These are phyloP conservation scores for Ivindomyrus marchei DNA, from an alignment of 2,113 vertebrate species.

Conservation along the genomic window DNA sequence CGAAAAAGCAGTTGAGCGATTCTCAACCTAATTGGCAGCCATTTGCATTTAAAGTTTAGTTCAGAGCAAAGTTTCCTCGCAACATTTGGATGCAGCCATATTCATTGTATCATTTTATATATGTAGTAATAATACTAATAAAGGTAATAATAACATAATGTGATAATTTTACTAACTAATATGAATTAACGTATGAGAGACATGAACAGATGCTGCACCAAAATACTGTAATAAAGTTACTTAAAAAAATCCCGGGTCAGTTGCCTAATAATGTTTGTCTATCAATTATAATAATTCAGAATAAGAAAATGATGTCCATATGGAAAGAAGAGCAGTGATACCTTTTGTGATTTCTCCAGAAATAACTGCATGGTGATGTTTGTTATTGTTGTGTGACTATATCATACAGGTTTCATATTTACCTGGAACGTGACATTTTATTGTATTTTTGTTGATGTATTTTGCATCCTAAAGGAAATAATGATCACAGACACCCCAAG, in stretches of 20 bases:
- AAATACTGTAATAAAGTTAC: background rate
- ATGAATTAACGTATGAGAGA: background rate
- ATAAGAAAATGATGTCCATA: background rate
- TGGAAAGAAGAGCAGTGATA: background rate
- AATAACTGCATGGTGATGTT: background rate
- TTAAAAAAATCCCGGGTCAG: background rate
- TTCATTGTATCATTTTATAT: background rate
- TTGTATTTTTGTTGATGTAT: background rate
- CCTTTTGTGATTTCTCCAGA: background rate
- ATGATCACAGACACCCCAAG: background rate
- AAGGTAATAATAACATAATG: background rate
- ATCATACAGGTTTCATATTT: background rate
- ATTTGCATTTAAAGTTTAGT: background rate
- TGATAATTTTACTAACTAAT: background rate
- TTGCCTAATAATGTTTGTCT: background rate
- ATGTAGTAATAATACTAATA: background rate
- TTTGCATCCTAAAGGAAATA: background rate
- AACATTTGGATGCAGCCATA: background rate
- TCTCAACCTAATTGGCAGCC: background rate
- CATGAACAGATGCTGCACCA: background rate
- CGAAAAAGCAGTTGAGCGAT: background rate
- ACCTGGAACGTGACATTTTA: background rate
- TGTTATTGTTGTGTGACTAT: background rate
- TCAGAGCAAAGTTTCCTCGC: background rate
- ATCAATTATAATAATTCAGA: background rate